These are phyloP conservation scores for Gymnocypris eckloni DNA, from an alignment of 2,797 vertebrate species.

Conservation along the genomic window DNA sequence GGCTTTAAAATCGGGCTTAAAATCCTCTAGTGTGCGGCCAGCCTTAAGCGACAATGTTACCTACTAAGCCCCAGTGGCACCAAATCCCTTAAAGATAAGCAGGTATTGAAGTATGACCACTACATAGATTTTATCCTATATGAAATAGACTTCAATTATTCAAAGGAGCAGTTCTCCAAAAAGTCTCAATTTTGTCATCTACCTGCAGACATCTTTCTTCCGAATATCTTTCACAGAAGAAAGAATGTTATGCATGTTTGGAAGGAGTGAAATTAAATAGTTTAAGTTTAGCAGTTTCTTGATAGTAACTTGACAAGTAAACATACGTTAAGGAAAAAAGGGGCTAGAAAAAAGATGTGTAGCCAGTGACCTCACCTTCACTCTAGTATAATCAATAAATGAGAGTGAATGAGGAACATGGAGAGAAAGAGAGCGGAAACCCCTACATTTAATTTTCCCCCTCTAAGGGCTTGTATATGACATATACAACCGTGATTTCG, in stretches of 20 bases:
- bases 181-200: neutral
- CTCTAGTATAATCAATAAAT: constrained; percentile 22
- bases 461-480: constrained; percentile 36
- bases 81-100: neutral
- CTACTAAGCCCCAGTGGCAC: neutral
- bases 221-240: neutral
- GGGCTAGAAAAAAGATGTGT: neutral
- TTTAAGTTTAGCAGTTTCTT: constrained; percentile 7
- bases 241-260: neutral
- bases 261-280: neutral
- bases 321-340: constrained; percentile 11
- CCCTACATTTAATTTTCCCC: neutral
- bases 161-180: neutral
- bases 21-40: no score
- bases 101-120: neutral
- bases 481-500: neutral
- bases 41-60: neutral
- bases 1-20: no score
- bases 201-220: neutral
- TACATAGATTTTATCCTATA: neutral
- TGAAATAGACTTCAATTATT: neutral
- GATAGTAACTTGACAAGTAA: neutral
- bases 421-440: neutral
- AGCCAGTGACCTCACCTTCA: constrained; percentile 30
- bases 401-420: neutral